Percentiles rank a stretch among this genome's conserved stretches.
phyloP scores from a whole-genome alignment of 1,140 invertebrate species.

The Leptonema lineaticorne region DNA sequence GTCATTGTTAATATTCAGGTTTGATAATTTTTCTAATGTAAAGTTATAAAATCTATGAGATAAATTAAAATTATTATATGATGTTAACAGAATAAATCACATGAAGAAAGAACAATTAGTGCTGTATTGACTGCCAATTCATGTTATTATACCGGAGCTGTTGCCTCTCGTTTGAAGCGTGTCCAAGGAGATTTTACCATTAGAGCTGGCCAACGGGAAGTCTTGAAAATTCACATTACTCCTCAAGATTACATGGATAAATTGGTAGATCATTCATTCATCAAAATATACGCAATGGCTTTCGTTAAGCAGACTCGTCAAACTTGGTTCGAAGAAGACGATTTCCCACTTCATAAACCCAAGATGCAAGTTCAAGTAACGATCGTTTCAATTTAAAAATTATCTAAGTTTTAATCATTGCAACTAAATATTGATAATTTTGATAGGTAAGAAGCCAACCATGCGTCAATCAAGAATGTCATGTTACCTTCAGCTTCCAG shows the following conservation, averaged over 20 bases:
- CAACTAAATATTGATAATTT: neutral
- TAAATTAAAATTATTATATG: conserved; percentile 7
- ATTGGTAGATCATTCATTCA: conserved; percentile 67
- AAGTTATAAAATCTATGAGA: neutral
- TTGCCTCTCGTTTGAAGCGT: conserved; percentile 64
- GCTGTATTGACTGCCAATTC: conserved; percentile 63
- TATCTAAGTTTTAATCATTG: neutral
- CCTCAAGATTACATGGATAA: conserved; percentile 66
- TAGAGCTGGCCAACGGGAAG: conserved; percentile 56
- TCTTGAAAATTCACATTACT: conserved; percentile 56
- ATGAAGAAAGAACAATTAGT: conserved; percentile 63
- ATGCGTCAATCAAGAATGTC: conserved; percentile 51
- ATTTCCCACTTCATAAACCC: conserved; percentile 67
- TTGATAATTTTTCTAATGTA: conserved; percentile 12
- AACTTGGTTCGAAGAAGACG: conserved; percentile 70
- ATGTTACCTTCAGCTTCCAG: conserved; percentile 61
- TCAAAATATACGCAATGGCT: conserved; percentile 69
- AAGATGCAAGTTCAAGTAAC: conserved; percentile 57
- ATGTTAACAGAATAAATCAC: conserved; percentile 60
- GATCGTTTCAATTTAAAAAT: neutral
- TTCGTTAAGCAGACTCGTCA: conserved; percentile 69
- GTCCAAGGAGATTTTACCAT: conserved; percentile 63
- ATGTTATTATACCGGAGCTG: conserved; percentile 71
- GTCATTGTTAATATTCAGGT: conserved; percentile 66
- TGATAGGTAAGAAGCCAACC: conserved; percentile 53